Evolutionary conservation across 2,888 invertebrate genomes (phyloP), one percentile per base, ranked within the genome.

Genomic region (Plagodis pulveraria): DNA sequence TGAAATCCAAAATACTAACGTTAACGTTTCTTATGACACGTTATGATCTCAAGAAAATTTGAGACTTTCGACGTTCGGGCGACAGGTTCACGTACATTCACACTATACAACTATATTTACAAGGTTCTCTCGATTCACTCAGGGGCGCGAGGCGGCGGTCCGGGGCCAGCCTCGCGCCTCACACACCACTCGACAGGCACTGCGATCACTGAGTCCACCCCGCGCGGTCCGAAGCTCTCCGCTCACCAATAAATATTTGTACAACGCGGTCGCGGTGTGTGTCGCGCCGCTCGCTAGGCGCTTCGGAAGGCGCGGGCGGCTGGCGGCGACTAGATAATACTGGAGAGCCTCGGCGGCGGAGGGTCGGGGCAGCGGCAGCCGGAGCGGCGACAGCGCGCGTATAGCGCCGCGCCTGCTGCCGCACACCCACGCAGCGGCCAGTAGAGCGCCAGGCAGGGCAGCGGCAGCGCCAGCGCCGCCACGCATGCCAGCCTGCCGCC

Each of bases 361-460:
- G 62, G 60, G 33, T 44, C 53, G 78, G 94, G 92, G 90, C 98
- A 98, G 80, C 96, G 95, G 90, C 98, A 98, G 70, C 98, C 98
- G 78, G 96, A 95, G 73, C 96, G 94, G 70, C 96, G 95, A 86
- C 96, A 95, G 78, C 96, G 95, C 67, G 96, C 96, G 92, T 97
- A 98, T 79, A 96, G 76, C 89, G 93, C 81, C 94, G 95, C 87
- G 93, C 94, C 87, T 79, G 84, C 86, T 78, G 89, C 91, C 79
- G 91, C 91, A 72, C 83, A 83, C 63, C 81, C 97, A 73, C 96
- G 95, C 89, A 98, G 95, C 70, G 98, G 98, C 97, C 98, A 98
- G 93, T 99, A 99, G 89, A 97, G 96, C 93, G 96, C 96, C 76
- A 99, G 94, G 91, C 98, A 99, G 78, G 99, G 99, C 88, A 99